Evolutionary conservation across 2,113 vertebrate genomes (phyloP).

Genomic region (Arenaria interpres): DNA sequence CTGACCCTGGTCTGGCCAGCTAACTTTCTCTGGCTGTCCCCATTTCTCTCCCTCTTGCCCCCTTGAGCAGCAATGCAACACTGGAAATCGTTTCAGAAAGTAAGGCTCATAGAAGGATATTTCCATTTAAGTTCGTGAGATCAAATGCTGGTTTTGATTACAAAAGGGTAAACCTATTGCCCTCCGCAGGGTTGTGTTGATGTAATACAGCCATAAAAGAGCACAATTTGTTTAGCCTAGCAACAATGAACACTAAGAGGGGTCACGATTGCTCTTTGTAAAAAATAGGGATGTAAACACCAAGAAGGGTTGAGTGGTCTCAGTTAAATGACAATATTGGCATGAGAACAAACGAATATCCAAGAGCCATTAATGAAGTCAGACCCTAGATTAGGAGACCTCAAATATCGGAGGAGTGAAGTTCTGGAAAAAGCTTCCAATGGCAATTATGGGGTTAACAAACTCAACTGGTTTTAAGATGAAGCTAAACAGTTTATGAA

Average conservation of each 20-base stretch:
- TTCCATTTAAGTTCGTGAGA: conserved; percentile 48
- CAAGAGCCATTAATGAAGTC: neutral
- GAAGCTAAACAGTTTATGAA: neutral
- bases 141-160: conserved; percentile 63
- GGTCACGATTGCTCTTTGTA: neutral
- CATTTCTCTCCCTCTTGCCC: neutral
- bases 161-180: conserved; percentile 54
- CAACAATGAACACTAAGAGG: conserved; percentile 40
- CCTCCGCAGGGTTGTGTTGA: conserved; percentile 30
- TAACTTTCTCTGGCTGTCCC: neutral
- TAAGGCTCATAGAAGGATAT: neutral
- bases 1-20: neutral
- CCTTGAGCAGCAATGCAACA: neutral
- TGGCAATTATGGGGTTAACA: neutral
- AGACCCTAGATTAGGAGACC: neutral
- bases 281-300: neutral
- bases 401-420: neutral
- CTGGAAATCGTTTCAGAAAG: conserved; percentile 1
- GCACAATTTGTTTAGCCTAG: conserved; percentile 58
- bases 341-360: conserved; percentile 8
- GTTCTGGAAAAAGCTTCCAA: neutral
- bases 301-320: neutral
- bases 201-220: conserved; percentile 49
- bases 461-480: neutral
- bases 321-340: conserved; percentile 7